Evolutionary conservation across 2,113 vertebrate genomes (phyloP).

Genomic region (Saguinus midas): DNA sequence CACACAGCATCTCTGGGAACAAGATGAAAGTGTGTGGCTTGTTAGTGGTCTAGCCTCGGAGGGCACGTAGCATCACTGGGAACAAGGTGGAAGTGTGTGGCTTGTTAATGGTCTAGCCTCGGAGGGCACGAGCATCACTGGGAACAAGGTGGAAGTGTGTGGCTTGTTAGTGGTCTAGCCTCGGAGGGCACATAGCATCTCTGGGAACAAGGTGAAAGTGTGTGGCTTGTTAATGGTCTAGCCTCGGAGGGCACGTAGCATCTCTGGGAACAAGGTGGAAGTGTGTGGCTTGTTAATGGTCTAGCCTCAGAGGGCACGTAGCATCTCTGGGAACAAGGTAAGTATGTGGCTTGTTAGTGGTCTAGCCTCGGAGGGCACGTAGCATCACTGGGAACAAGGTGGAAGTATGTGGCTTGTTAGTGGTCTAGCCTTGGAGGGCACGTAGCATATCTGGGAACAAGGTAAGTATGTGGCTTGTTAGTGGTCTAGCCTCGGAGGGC

Average conservation of each 20-base stretch:
- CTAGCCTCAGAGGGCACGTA: background rate
- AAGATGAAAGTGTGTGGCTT: too few relatives aligned
- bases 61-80: background rate
- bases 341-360: background rate
- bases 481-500: background rate
- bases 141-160: background rate
- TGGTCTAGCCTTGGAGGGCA: background rate
- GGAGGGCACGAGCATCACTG: background rate
- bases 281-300: background rate
- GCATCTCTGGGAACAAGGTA: background rate
- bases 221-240: background rate
- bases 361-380: background rate
- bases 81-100: too few relatives aligned
- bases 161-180: background rate
- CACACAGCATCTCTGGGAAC: too few relatives aligned
- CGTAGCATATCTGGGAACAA: background rate
- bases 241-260: background rate
- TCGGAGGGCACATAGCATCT: background rate
- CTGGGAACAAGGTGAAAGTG: too few relatives aligned
- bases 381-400: too few relatives aligned
- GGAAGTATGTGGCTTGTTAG: too few relatives aligned
- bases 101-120: background rate
- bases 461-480: too few relatives aligned
- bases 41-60: background rate
- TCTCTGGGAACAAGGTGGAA: background rate